phyloP scores from a whole-genome alignment of 2,888 invertebrate species.

The Tenthredo scrophulariae region DNA sequence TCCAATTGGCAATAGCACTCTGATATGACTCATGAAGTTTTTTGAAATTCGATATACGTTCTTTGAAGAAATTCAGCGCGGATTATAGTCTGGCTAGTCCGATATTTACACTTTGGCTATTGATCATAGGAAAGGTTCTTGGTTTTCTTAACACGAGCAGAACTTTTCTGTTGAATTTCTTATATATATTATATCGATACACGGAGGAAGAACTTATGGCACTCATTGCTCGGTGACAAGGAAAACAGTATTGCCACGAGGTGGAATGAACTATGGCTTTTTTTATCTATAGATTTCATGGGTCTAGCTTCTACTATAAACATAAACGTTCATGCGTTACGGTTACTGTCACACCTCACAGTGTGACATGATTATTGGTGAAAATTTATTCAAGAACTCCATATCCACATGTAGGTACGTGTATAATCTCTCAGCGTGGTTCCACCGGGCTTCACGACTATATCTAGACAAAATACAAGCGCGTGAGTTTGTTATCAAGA shows the following conservation, averaged over 20 bases:
- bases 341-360: neutral
- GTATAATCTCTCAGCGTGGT: neutral
- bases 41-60: slow-evolving; percentile 35
- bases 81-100: neutral
- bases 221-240: neutral
- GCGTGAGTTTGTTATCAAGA: slow-evolving; percentile 48
- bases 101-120: neutral
- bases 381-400: slow-evolving; percentile 12
- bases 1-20: neutral
- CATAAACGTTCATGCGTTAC: neutral
- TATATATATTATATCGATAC: neutral
- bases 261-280: neutral
- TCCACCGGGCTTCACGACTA: slow-evolving; percentile 13
- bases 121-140: neutral
- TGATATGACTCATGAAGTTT: slow-evolving; percentile 7
- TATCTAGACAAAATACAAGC: slow-evolving; percentile 39
- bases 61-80: slow-evolving; percentile 36
- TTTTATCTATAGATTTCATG: neutral
- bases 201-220: neutral
- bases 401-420: neutral
- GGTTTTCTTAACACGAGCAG: neutral
- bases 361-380: slow-evolving; percentile 1
- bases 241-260: neutral
- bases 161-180: neutral
- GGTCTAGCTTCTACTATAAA: neutral